phyloP scores from a whole-genome alignment of 2,797 vertebrate species.

The Toxotes lorentzi region DNA sequence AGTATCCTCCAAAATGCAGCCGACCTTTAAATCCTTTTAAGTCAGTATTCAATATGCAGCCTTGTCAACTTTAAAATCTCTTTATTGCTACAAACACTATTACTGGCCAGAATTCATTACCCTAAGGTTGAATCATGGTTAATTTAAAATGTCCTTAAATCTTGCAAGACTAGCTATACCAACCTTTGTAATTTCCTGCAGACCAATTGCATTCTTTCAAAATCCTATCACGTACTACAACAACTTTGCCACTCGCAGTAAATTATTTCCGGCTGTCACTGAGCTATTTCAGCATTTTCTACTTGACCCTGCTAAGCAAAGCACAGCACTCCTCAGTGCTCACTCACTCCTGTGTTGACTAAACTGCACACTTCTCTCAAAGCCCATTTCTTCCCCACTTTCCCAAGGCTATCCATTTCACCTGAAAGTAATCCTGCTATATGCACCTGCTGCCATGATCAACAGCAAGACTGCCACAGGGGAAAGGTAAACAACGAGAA shows the following conservation, averaged over 20 bases:
- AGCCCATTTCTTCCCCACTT: conserved; percentile 53
- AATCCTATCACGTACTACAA: conserved; percentile 53
- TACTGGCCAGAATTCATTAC: conserved; percentile 44
- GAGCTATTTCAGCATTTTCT: conserved; percentile 70
- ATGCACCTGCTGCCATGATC: conserved; percentile 76
- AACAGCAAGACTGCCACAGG: conserved; percentile 61
- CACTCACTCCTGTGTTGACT: conserved; percentile 49
- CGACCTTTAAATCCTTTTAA: conserved; percentile 14
- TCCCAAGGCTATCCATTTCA: conserved; percentile 68
- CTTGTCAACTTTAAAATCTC: conserved; percentile 45
- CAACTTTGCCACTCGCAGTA: conserved; percentile 44
- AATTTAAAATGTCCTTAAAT: conserved; percentile 60
- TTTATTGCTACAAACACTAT: conserved; percentile 43
- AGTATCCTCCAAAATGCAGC: neutral
- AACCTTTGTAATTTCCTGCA: conserved; percentile 54
- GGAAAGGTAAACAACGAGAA: conserved; percentile 75
- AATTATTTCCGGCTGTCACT: conserved; percentile 66
- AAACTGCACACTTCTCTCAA: conserved; percentile 54
- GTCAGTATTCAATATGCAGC: conserved; percentile 23
- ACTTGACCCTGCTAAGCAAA: conserved; percentile 58
- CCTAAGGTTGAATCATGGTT: conserved; percentile 36
- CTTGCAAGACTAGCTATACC: conserved; percentile 39
- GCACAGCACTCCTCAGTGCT: conserved; percentile 31
- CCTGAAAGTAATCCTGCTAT: conserved; percentile 69
- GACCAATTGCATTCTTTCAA: conserved; percentile 44